phyloP scores from a whole-genome alignment of 2,113 vertebrate species.

The Trogon surrucura region DNA sequence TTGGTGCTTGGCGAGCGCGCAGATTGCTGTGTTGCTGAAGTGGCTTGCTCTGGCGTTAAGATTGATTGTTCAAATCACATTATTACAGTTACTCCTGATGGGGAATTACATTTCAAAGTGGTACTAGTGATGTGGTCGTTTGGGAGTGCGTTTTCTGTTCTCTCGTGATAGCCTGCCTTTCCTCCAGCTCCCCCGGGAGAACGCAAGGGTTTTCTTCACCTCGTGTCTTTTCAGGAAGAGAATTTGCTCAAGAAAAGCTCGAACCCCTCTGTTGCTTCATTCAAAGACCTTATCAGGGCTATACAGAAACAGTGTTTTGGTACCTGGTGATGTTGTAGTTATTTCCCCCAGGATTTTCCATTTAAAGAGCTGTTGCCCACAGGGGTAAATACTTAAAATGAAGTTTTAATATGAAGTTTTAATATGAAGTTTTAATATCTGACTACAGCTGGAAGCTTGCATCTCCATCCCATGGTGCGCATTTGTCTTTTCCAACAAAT shows the following conservation, averaged over 20 bases:
- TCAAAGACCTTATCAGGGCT: background rate
- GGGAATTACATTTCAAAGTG: background rate
- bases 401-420: background rate
- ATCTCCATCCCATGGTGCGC: background rate
- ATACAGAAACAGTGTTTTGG: background rate
- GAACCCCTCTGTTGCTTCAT: background rate
- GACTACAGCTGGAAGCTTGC: background rate
- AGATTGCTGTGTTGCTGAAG: background rate
- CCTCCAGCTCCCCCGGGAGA: background rate
- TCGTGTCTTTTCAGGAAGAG: background rate
- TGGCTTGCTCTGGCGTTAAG: background rate
- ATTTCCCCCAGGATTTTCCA: background rate
- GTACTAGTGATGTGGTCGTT: background rate
- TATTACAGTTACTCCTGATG: background rate
- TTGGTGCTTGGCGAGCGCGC: background rate
- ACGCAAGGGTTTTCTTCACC: background rate
- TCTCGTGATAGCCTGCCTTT: background rate
- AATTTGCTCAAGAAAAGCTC: background rate
- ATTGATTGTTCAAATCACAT: background rate
- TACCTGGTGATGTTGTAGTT: background rate
- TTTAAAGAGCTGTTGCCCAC: background rate
- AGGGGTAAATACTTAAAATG: background rate
- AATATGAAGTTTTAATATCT: background rate
- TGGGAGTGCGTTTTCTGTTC: background rate
- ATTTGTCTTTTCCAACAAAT: background rate